phyloP scores from a whole-genome alignment of 2,797 vertebrate genomes.

The Orientallactaga sibirica region DNA sequence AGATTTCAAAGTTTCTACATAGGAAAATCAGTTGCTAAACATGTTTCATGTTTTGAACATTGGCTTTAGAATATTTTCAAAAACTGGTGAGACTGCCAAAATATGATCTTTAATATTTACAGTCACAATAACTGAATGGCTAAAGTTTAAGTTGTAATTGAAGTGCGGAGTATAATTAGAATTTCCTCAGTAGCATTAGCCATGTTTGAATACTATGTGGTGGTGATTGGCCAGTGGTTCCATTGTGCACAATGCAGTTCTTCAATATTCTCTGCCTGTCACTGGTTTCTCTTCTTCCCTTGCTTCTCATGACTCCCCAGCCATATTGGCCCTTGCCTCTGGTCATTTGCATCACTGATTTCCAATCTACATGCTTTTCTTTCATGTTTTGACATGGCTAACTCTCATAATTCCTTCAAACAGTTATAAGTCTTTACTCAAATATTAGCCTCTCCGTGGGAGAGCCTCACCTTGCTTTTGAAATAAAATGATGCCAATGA shows the following conservation, averaged over 20 bases:
- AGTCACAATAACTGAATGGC: neutral
- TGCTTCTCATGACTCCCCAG: neutral
- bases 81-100: neutral
- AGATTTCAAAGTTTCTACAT: neutral
- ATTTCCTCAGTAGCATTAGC: neutral
- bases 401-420: neutral
- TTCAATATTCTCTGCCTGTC: neutral
- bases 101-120: neutral
- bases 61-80: neutral
- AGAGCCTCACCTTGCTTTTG: neutral
- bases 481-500: neutral
- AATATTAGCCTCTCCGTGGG: neutral
- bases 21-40: neutral
- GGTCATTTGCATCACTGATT: neutral
- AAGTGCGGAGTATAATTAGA: neutral
- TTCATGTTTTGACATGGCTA: neutral
- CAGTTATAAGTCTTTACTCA: neutral
- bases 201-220: neutral
- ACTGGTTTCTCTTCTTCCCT: neutral
- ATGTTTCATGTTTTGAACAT: neutral
- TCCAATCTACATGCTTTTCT: neutral
- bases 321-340: neutral
- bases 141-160: neutral
- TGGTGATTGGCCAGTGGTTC: neutral
- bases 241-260: no score